Base-by-base conservation (phyloP, 2,113 vertebrate genomes). In the Aldabrachelys gigantea region DNA sequence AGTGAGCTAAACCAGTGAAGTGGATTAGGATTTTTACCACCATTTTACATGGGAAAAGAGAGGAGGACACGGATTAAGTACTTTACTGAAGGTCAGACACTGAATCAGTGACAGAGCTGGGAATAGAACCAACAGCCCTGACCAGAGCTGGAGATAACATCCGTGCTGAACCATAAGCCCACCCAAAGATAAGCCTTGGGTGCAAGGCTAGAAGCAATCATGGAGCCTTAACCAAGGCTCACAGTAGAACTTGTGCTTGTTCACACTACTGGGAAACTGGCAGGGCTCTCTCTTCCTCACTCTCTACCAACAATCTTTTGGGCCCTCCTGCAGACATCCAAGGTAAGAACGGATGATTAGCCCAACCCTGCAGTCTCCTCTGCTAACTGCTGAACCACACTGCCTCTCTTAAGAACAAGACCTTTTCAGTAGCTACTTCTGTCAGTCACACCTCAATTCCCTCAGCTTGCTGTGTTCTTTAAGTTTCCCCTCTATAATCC, bases 1-100 rank as follows among this genome's bases (percentile, higher is more conserved):
- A 0, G 44, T 50, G 93, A 93, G 44, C 44, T 54, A 0, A 59
- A 87, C 82, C 4, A 3, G 53, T 9, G 86, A 82, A 0, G 1
- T n/a, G 53, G 59, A 89, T 91, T 89, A 91, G 81, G 86, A 81
- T 91, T 84, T 25, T 86, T 87, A 91, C 91, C 92, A 92, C 84
- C 47, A 0, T 85, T 89, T 85, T 85, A 93, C 84, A 87, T 92
- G 88, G 91, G 91, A 95, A 87, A 49, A 31, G 88, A 83, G 75
- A 12, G 84, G 80, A 86, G 52, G 89, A 11, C 0, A 0, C 82
- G 8, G 56, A 57, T 84, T 79, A 6, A 25, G 80, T 59, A 94
- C 91, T 87, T 91, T 94, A 79, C 22, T 2, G 69, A 44, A 44
- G 38, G 38, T 44, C 38, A 75, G 21, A 41, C 69, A 29, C 41